Percentiles rank a stretch among this genome's conserved stretches.
phyloP scores from a whole-genome alignment of 2,113 vertebrate genomes.

The Ctenodactylus gundi region DNA sequence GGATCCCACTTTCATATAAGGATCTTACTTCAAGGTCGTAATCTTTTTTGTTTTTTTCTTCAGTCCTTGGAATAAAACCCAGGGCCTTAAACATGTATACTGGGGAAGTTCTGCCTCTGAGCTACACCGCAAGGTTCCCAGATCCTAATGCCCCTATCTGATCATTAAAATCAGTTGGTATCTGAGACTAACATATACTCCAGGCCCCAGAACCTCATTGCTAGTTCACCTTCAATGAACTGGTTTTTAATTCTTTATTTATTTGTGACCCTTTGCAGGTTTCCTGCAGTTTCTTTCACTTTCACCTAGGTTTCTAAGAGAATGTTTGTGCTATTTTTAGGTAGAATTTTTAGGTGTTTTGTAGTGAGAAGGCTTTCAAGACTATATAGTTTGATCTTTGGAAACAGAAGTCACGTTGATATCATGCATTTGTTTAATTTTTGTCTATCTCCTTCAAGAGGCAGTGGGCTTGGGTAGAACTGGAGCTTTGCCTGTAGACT shows the following conservation, averaged over 20 bases:
- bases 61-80: not conserved
- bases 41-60: not conserved
- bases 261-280: not conserved
- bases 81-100: too few species aligned
- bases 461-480: not conserved
- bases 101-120: not conserved
- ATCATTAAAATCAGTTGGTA: not conserved
- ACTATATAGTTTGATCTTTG: not conserved
- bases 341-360: slow-evolving; percentile 9
- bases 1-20: not conserved
- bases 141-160: not conserved
- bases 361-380: not conserved
- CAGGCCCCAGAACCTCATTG: not conserved
- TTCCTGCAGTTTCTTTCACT: slow-evolving; percentile 15
- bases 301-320: slow-evolving; percentile 2
- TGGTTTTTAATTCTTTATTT: not conserved
- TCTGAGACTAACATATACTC: not conserved
- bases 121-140: not conserved
- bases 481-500: not conserved
- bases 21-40: not conserved
- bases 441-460: not conserved
- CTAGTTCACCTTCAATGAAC: not conserved
- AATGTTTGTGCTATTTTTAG: not conserved
- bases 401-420: not conserved
- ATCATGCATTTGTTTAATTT: not conserved